phyloP scores from a whole-genome alignment of 2,888 invertebrate genomes.

The Sinotaia quadrata region DNA sequence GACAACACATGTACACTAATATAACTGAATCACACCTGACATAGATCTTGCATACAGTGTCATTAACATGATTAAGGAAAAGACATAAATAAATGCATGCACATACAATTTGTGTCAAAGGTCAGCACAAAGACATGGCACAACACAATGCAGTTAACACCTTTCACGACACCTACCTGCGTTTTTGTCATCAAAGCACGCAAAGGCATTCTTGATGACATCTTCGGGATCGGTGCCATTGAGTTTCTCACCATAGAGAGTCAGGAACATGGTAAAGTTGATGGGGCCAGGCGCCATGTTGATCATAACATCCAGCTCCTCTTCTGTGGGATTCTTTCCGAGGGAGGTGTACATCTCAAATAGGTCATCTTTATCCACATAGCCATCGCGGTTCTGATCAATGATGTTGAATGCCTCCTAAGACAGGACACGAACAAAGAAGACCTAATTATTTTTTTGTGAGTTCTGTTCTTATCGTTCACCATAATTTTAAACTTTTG shows the following conservation, averaged over 20 bases:
- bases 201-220: constrained; percentile 70
- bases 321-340: constrained; percentile 69
- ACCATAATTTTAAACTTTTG: no score
- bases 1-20: no score
- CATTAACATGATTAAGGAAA: no score
- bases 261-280: constrained; percentile 72
- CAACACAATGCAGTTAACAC: no score
- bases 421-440: no score
- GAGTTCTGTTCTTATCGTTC: no score
- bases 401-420: constrained; percentile 72
- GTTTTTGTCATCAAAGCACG: constrained; percentile 66
- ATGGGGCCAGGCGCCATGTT: constrained; percentile 69
- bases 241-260: constrained; percentile 70
- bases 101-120: no score
- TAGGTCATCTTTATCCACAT: constrained; percentile 69
- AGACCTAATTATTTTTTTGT: no score
- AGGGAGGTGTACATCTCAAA: constrained; percentile 69
- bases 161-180: constrained; percentile 33
- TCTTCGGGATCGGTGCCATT: constrained; percentile 71
- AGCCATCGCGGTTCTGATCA: constrained; percentile 70
- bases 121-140: no score
- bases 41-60: no score
- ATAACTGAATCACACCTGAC: no score
- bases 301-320: constrained; percentile 68
- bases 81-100: no score